phyloP scores from a whole-genome alignment of 2,113 vertebrate species.

The Reinhardtius hippoglossoides region DNA sequence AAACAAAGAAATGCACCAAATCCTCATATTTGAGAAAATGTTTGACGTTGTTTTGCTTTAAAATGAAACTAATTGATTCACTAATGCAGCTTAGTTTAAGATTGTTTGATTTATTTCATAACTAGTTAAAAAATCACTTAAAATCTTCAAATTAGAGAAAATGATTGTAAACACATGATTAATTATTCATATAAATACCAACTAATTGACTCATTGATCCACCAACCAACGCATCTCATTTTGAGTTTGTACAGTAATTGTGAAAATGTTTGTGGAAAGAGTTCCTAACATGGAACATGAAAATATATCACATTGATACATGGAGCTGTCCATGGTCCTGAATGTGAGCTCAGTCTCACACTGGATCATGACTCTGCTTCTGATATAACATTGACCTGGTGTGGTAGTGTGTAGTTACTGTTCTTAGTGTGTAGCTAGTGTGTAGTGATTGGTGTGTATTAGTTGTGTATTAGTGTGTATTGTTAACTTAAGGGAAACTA shows the following conservation, averaged over 20 bases:
- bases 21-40: background rate
- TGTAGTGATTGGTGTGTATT: too few relatives aligned
- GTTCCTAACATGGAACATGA: background rate
- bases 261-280: background rate
- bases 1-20: background rate
- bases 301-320: too few relatives aligned
- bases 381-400: too few relatives aligned
- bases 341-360: background rate
- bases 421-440: too few relatives aligned
- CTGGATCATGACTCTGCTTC: too few relatives aligned
- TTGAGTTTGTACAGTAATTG: background rate
- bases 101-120: too few relatives aligned
- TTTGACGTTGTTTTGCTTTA: background rate
- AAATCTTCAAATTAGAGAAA: too few relatives aligned
- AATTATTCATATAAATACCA: background rate
- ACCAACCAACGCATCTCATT: background rate
- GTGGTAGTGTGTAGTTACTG: too few relatives aligned
- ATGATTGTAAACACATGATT: background rate
- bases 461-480: too few relatives aligned
- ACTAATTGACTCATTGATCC: background rate
- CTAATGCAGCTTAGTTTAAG: too few relatives aligned
- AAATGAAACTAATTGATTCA: background rate
- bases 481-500: too few relatives aligned
- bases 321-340: slow-evolving; percentile 46
- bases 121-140: too few relatives aligned